A percentile compares a stretch with the other conserved stretches of the same genome.
These are phyloP conservation scores for Odontamblyopus lacepedii DNA, from an alignment of 2,797 vertebrate species.

Conservation along the genomic window DNA sequence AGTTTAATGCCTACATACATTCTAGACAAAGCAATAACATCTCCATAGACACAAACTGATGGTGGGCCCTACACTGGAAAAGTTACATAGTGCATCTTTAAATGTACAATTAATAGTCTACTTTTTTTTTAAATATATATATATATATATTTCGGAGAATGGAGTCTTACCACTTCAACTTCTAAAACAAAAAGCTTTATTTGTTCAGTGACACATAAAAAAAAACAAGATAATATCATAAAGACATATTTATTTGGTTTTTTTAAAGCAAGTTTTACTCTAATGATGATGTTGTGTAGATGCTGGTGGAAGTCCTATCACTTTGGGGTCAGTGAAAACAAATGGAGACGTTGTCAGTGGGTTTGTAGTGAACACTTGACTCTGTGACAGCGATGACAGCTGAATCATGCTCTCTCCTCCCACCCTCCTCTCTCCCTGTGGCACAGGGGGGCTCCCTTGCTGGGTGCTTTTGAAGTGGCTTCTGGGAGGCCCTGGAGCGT, in stretches of 20 bases:
- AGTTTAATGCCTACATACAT: no score
- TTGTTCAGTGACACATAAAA: neutral
- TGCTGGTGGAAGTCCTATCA: neutral
- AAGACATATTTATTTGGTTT: neutral
- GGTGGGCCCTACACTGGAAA: no score
- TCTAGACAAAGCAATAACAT: no score
- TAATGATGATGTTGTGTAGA: neutral
- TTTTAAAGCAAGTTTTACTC: neutral
- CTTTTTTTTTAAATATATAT: no score
- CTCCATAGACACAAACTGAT: no score
- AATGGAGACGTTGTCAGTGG: slow-evolving; percentile 13
- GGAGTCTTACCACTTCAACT: neutral
- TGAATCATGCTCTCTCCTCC: slow-evolving; percentile 36
- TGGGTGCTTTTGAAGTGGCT: slow-evolving; percentile 77
- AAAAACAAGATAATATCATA: neutral
- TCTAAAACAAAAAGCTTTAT: neutral
- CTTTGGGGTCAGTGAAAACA: slow-evolving; percentile 11
- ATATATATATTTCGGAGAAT: no score
- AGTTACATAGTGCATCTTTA: no score
- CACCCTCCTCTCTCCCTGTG: slow-evolving; percentile 32
- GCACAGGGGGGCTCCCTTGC: slow-evolving; percentile 49
- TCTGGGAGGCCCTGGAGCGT: slow-evolving; percentile 76
- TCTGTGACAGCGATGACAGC: slow-evolving; percentile 56
- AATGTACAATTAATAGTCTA: no score
- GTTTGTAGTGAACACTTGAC: slow-evolving; percentile 20